A percentile compares a stretch with the other conserved stretches of the same genome.
Evolutionary conservation across 2,113 vertebrate genomes (phyloP).

Genomic region (Vulpes lagopus): DNA sequence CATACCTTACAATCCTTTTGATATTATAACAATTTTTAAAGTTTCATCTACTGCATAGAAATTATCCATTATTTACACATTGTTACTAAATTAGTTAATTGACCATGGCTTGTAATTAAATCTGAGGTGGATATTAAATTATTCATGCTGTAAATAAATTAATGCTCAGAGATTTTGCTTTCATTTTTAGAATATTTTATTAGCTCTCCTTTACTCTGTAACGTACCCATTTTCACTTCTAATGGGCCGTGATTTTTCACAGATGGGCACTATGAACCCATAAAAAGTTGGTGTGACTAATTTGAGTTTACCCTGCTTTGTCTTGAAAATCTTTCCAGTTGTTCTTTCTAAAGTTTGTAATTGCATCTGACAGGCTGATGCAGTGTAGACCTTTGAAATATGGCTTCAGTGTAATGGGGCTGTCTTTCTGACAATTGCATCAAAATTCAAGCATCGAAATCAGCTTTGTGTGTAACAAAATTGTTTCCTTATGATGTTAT

Average conservation of each 20-base stretch:
- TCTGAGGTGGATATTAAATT: slow-evolving; percentile 70
- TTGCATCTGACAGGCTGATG: not conserved
- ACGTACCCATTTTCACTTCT: slow-evolving; percentile 52
- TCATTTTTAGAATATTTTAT: slow-evolving; percentile 69
- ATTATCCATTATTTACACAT: slow-evolving; percentile 77
- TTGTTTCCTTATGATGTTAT: not conserved
- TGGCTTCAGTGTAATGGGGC: not conserved
- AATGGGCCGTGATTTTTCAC: slow-evolving; percentile 25
- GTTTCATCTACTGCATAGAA: slow-evolving; percentile 58
- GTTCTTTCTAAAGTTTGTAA: not conserved
- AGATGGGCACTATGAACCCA: slow-evolving; percentile 1
- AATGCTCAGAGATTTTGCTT: slow-evolving; percentile 65
- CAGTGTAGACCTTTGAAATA: not conserved
- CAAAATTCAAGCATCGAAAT: not conserved
- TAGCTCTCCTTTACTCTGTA: slow-evolving; percentile 21
- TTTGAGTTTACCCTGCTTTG: slow-evolving; percentile 22
- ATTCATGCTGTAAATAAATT: slow-evolving; percentile 75
- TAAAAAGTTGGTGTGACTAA: slow-evolving; percentile 56
- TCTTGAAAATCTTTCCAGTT: not conserved
- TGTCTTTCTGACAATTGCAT: not conserved
- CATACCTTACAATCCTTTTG: slow-evolving; percentile 56
- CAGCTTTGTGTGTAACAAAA: not conserved
- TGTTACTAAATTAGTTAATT: slow-evolving; percentile 79
- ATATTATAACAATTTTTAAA: slow-evolving; percentile 31
- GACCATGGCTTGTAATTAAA: slow-evolving; percentile 71